Conservation (phyloP, 2,888 invertebrate species). For the Malthinus flaveolus region DNA sequence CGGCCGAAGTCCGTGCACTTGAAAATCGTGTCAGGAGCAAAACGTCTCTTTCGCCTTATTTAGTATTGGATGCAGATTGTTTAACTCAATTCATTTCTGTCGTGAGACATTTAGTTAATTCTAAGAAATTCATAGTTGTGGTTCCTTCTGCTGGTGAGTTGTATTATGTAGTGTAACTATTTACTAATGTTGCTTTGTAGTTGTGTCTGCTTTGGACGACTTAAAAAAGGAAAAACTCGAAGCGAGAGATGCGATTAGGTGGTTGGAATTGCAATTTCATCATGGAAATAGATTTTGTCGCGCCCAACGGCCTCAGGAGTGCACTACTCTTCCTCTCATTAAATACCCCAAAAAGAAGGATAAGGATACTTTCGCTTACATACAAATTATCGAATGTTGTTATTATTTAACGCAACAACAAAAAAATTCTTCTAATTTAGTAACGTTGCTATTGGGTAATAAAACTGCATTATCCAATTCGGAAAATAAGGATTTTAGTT, state of each 20-base stretch:
- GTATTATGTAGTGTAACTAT: not conserved
- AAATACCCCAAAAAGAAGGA: constrained; percentile 80
- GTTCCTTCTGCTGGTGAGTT: constrained; percentile 83
- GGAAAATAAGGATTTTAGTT: constrained; percentile 70
- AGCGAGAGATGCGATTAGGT: constrained; percentile 90
- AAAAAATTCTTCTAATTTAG: constrained; percentile 63
- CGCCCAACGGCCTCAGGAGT: constrained; percentile 84
- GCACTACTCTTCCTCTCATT: constrained; percentile 69
- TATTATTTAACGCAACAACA: constrained; percentile 70
- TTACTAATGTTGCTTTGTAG: constrained; percentile 58
- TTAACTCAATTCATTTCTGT: constrained; percentile 75
- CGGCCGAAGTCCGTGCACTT: constrained; percentile 83
- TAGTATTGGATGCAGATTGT: constrained; percentile 85
- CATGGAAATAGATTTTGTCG: constrained; percentile 86
- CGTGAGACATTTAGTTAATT: constrained; percentile 80
- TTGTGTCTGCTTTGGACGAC: constrained; percentile 85
- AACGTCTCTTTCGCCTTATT: constrained; percentile 74
- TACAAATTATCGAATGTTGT: constrained; percentile 84
- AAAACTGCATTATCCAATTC: constrained; percentile 39
- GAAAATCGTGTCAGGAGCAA: constrained; percentile 70
- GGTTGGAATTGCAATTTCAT: constrained; percentile 86
- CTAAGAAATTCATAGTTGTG: constrained; percentile 83
- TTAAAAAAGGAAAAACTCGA: constrained; percentile 82
- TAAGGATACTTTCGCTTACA: constrained; percentile 71
- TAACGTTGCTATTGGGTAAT: constrained; percentile 77